Evolutionary conservation across 2,113 vertebrate species (phyloP), one percentile per base, ranked within the genome.

Genomic region (Macrotus californicus): DNA sequence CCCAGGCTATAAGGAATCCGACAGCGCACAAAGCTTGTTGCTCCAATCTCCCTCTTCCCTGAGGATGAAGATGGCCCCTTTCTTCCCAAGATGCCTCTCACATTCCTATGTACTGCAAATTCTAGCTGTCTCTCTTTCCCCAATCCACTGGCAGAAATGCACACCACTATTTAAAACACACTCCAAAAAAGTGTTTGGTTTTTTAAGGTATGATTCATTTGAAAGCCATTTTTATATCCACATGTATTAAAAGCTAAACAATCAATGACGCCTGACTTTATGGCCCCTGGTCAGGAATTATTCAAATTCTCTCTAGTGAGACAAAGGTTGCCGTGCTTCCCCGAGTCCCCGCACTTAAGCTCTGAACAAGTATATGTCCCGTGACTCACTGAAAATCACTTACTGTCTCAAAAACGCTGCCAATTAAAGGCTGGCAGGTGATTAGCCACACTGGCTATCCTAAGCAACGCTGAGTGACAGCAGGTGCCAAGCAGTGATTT

Each of bases 371-470:
- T 11, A 3, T 19, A 10, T 15, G 69, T 87, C 81, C 67, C 21
- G 13, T 70, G 91, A 96, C 82, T 96, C 91, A 93, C 70, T 18
- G 31, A 54, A 95, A 85, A 69, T 34, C 50, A 86, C 39, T 76
- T 52, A 80, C 90, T 67, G 83, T 52, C 85, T 96, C 54, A 80
- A 67, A 95, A 85, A 52, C 56, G 16, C 26, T 61, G 31, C 15
- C n/a, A 52, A 46, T 92, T 19, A 72, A 77, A 84, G 7, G 7
- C 52, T 73, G 95, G 67, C 13, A 66, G 56, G 56, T 41, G 16
- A 64, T 43, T 15, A 39, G 34, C n/a, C 3, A 0, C 2, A 1
- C 1, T 0, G 64, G 11, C 36, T 39, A 0, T 83, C 16, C 34
- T 36, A 16, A n/a, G 39, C 43, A 56, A 24, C 6, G 36, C 26